Base-by-base conservation (phyloP, 2,888 invertebrate genomes). In the Amiota mariae region DNA sequence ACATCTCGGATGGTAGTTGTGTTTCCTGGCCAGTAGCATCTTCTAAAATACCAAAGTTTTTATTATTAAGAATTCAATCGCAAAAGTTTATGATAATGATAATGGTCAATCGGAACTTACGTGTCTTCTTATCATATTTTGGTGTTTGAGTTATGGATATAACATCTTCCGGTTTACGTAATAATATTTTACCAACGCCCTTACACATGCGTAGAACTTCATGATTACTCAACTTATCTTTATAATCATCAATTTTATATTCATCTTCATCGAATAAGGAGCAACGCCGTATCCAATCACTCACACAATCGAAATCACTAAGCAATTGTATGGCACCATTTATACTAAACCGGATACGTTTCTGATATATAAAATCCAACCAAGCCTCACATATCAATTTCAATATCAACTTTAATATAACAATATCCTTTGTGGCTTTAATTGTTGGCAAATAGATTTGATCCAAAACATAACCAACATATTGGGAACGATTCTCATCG, bases 1-100 rank as follows among this genome's bases (percentile, higher is more conserved):
- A 97, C 96, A 97, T 96, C 90, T 97, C 97, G 0, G 96, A 95
- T 0, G 96, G 97, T 72, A 97, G 94, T 82, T 94, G 91, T 47
- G 92, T 92, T 74, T 92, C 92, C 11, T 91, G 91, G 1, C 90
- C 87, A 18, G 91, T 91, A 48, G 84, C 81, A 78, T 88, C 85
- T 73, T 82, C 92, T 85, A 90, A 81, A 71, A 86, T 87, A 57
- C n/a, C 76, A 72, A 75, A 73, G 18, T 10, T 6, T 36, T 36
- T 64, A 6, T 0, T 46, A n/a, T 64, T 2, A 9, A 70, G 1
- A 71, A 64, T 0, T 3, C 2, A 10, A 9, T 1, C 6, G n/a
- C n/a, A n/a, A n/a, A n/a, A n/a, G n/a, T n/a, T n/a, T 24, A 18
- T 64, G 4, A 3, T 0, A 2, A 20, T 11, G 8, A 10, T 36